Evolutionary conservation across 2,113 vertebrate genomes (phyloP), one percentile per base, ranked within the genome.

Genomic region (Tragulus kanchil): DNA sequence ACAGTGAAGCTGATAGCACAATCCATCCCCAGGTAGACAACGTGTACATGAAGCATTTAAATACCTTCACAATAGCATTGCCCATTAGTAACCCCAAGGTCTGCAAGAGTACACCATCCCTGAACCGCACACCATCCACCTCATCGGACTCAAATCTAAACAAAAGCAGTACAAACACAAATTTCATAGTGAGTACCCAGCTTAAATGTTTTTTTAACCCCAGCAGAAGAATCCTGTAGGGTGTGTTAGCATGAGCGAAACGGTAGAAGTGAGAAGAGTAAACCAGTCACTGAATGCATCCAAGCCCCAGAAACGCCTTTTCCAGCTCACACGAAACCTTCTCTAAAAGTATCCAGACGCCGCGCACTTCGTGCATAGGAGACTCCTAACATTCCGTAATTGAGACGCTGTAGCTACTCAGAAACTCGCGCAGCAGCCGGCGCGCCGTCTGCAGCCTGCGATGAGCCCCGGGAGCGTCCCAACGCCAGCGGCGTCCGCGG

Each of bases 161-260:
- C 19, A 90, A 69, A 48, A 71, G 19, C 17, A 62, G 13, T 82
- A 54, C 50, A 54, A 48, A 31, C 81, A 45, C 77, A 42, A 90
- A 90, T 6, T 36, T 93, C 58, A 85, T 1, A 81, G 21, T 56
- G 36, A 92, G 71, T 71, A 52, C 45, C 71, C 16, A 62, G 85
- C 54, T 96, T 75, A 83, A 85, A 50, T 48, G 36, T 48, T 96
- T 94, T 94, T 93, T 85, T 54, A 97, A 59, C 42, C 56, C 62
- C 83, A 84, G 45, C 15, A 90, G 14, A 69, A 90, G 10, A 25
- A 89, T 64, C 89, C 89, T 83, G 21, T n/a, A 93, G 36, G 6
- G 26, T 61, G 79, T 84, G 50, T 82, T 48, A 85, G 5, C 82
- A 71, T 58, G 42, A 36, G 19, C 25, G 19, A 19, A 75, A 73